Percentiles rank a stretch among this genome's conserved stretches.
These are phyloP conservation scores for Pammene fasciana DNA, from an alignment of 2,888 invertebrate genomes.

Conservation along the genomic window DNA sequence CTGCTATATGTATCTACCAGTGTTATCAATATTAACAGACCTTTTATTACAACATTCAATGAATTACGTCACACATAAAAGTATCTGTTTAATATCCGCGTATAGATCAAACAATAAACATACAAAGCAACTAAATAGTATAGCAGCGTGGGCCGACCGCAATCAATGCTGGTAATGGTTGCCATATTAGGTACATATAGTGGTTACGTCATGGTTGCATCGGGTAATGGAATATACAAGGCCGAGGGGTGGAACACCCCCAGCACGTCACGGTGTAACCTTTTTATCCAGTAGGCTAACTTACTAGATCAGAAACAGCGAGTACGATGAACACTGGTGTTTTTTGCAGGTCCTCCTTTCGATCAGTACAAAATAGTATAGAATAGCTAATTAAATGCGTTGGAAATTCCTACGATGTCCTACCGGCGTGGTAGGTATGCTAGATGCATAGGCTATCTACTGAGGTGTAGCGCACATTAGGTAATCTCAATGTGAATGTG, in stretches of 20 bases:
- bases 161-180: background rate
- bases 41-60: background rate
- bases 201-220: conserved; percentile 16
- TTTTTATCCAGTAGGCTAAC: background rate
- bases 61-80: background rate
- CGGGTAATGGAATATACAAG: conserved; percentile 15
- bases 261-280: background rate
- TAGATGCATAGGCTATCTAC: no score
- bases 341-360: no score
- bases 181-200: conserved; percentile 1
- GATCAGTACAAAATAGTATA: no score
- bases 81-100: conserved; percentile 8
- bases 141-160: background rate
- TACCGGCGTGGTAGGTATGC: no score
- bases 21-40: background rate
- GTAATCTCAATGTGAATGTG: no score
- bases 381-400: no score
- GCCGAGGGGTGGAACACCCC: conserved; percentile 6
- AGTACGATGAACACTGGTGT: background rate
- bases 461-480: no score
- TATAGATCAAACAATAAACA: background rate
- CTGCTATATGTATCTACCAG: no score
- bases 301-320: background rate
- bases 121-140: background rate
- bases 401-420: no score